Percentiles rank a stretch among this genome's conserved stretches.
phyloP scores from a whole-genome alignment of 2,113 vertebrate genomes.

The Anguilla rostrata region DNA sequence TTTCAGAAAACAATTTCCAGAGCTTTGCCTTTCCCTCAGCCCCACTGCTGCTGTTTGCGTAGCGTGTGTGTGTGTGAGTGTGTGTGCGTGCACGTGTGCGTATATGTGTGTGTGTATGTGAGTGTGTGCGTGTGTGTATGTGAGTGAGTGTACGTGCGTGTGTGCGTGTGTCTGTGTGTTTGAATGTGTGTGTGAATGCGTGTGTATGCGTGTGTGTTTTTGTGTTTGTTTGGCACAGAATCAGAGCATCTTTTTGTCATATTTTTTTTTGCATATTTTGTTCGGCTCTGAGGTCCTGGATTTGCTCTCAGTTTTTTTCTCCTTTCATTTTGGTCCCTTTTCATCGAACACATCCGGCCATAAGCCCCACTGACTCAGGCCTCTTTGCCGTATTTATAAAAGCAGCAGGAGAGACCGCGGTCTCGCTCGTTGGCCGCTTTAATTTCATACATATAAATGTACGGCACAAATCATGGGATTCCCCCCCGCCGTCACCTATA shows the following conservation, averaged over 20 bases:
- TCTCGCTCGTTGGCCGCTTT: not conserved
- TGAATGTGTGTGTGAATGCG: too few relatives aligned
- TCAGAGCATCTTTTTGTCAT: not conserved
- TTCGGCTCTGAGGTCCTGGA: not conserved
- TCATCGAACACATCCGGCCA: not conserved
- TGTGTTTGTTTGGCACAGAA: not conserved
- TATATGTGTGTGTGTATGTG: not conserved
- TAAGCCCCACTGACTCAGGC: not conserved
- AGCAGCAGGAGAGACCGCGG: not conserved
- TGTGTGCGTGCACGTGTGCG: too few relatives aligned
- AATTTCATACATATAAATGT: slow-evolving; percentile 1
- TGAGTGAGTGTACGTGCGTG: slow-evolving; percentile 2
- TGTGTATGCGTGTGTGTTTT: not conserved
- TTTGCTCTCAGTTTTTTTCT: not conserved
- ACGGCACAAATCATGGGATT: slow-evolving; percentile 5
- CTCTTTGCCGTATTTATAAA: not conserved
- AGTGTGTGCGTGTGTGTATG: not conserved
- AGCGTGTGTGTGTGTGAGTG: not conserved
- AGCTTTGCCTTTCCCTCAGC: slow-evolving; percentile 40
- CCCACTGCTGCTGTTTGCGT: not conserved
- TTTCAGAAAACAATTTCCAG: slow-evolving; percentile 78
- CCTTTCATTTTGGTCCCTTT: not conserved
- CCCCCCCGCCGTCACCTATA: not conserved
- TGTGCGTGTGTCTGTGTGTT: slow-evolving; percentile 7
- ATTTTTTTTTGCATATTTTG: not conserved